phyloP scores from a whole-genome alignment of 2,113 vertebrate species.

The Triplophysa dalaica region DNA sequence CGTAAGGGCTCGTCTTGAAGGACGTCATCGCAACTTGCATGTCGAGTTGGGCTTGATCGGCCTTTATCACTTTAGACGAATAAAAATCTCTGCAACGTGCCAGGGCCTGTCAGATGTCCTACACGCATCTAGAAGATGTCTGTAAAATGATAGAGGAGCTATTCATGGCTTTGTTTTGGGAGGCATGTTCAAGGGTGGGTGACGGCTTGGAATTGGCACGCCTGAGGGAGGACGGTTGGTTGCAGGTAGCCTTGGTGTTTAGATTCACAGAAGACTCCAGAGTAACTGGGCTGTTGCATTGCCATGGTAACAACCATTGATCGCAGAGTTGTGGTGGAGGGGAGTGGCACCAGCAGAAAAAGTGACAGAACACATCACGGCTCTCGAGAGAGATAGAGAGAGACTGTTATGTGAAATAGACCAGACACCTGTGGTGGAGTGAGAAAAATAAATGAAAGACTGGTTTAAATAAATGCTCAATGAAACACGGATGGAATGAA shows the following conservation, averaged over 20 bases:
- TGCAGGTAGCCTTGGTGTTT: constrained; percentile 46
- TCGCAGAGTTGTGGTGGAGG: constrained; percentile 63
- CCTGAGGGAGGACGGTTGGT: constrained; percentile 54
- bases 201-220: constrained; percentile 51
- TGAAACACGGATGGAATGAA: too few relatives aligned
- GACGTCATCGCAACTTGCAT: constrained; percentile 64
- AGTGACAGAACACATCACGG: constrained; percentile 41
- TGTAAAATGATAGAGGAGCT: not conserved
- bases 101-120: too few relatives aligned
- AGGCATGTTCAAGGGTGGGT: constrained; percentile 35
- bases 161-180: constrained; percentile 9
- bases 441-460: constrained; percentile 22
- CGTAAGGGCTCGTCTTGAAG: constrained; percentile 62
- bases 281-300: constrained; percentile 55
- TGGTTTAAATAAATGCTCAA: too few relatives aligned
- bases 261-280: constrained; percentile 36
- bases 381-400: not conserved
- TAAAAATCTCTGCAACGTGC: not conserved
- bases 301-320: constrained; percentile 73
- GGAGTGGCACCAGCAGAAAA: constrained; percentile 35
- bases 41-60: constrained; percentile 51
- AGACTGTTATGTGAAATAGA: not conserved
- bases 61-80: not conserved
- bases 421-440: constrained; percentile 12
- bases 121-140: too few relatives aligned